Evolutionary conservation across 2,888 invertebrate species (phyloP).

Genomic region (Sesia apiformis): DNA sequence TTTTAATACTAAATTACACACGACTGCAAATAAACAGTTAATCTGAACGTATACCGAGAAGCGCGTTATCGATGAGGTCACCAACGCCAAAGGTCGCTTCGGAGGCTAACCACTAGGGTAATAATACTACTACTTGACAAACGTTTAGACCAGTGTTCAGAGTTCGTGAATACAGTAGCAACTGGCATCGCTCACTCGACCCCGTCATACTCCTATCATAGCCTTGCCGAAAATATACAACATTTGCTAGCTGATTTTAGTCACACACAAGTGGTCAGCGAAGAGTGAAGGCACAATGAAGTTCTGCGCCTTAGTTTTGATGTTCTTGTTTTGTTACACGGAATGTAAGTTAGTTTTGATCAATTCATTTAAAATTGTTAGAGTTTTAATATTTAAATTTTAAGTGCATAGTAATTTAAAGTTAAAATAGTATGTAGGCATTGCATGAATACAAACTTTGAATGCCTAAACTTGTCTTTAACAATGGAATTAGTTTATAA

Average conservation of each 20-base stretch:
- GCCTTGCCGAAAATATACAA: conserved; percentile 8
- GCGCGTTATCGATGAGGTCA: conserved; percentile 49
- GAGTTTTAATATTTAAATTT: too few species aligned
- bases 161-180: conserved; percentile 4
- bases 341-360: conserved; percentile 40
- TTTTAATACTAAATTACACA: too few species aligned
- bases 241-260: not conserved
- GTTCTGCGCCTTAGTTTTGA: conserved; percentile 30
- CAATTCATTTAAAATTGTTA: too few species aligned
- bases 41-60: conserved; percentile 20
- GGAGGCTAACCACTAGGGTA: conserved; percentile 2
- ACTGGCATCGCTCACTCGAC: conserved; percentile 9
- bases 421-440: too few species aligned
- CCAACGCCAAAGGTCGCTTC: conserved; percentile 40
- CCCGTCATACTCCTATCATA: conserved; percentile 8
- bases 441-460: too few species aligned
- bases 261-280: not conserved
- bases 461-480: too few species aligned
- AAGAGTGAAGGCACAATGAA: conserved; percentile 33
- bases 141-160: conserved; percentile 2
- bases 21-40: too few species aligned
- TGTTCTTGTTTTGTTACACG: conserved; percentile 38
- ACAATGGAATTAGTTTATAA: too few species aligned
- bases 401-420: too few species aligned
- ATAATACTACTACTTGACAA: not conserved